Evolutionary conservation across 2,888 invertebrate genomes (phyloP).

Genomic region (Calameuta idolon): DNA sequence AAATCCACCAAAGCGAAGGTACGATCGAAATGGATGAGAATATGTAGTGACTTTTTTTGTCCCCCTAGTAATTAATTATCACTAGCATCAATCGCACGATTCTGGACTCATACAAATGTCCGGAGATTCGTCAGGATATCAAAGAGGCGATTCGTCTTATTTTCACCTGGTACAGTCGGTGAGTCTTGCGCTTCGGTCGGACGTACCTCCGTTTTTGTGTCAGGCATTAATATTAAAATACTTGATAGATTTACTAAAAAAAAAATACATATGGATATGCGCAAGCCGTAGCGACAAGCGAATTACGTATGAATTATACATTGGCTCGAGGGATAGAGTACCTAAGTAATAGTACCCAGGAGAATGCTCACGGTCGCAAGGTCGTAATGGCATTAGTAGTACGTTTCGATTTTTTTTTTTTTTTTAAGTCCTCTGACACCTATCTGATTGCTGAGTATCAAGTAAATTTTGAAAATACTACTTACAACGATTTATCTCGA

Average conservation of each 20-base stretch:
- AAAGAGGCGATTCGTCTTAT: background rate
- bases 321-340: slow-evolving; percentile 31
- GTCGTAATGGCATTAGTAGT: slow-evolving; percentile 52
- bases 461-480: too few relatives aligned
- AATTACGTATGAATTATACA: slow-evolving; percentile 57
- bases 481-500: too few relatives aligned
- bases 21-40: too few relatives aligned
- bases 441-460: too few relatives aligned
- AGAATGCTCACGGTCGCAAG: too few relatives aligned
- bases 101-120: background rate
- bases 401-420: slow-evolving; percentile 23
- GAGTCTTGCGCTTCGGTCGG: background rate
- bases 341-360: too few relatives aligned
- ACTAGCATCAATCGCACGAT: too few relatives aligned
- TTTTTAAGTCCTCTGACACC: too few relatives aligned
- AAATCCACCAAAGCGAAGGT: too few relatives aligned
- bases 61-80: too few relatives aligned
- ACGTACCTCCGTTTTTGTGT: slow-evolving; percentile 37
- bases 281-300: slow-evolving; percentile 48
- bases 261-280: slow-evolving; percentile 42
- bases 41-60: too few relatives aligned
- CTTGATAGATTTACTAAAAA: slow-evolving; percentile 44
- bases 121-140: background rate
- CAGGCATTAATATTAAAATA: slow-evolving; percentile 45
- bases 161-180: background rate